These are phyloP conservation scores for Ctenicera cuprea DNA, from an alignment of 2,888 invertebrate genomes.

Conservation along the genomic window DNA sequence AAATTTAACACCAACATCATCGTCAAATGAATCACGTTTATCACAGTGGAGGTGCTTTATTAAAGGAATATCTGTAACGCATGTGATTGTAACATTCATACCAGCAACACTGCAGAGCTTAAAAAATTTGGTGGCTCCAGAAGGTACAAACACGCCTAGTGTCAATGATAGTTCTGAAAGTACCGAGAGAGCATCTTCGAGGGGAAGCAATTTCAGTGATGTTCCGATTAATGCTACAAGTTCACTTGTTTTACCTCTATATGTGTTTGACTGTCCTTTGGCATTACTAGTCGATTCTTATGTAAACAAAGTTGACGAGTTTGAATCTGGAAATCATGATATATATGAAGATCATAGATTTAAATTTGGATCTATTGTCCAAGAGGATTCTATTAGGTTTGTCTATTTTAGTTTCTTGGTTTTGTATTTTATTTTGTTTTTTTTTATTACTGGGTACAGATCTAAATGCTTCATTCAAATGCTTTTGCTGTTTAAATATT, in stretches of 20 bases:
- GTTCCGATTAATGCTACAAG: slow-evolving; percentile 66
- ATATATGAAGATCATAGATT: slow-evolving; percentile 75
- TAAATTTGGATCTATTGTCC: slow-evolving; percentile 69
- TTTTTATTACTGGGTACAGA: no score
- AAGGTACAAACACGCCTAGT: slow-evolving; percentile 61
- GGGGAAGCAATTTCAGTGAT: slow-evolving; percentile 68
- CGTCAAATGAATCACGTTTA: background rate
- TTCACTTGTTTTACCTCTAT: slow-evolving; percentile 74
- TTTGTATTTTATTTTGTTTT: no score
- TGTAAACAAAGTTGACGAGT: slow-evolving; percentile 62
- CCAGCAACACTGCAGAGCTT: slow-evolving; percentile 78
- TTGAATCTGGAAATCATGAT: slow-evolving; percentile 68
- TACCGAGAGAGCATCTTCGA: slow-evolving; percentile 64
- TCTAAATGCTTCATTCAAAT: no score
- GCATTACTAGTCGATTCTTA: slow-evolving; percentile 76
- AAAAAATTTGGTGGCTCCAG: slow-evolving; percentile 61
- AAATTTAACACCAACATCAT: slow-evolving; percentile 6
- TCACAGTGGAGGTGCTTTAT: slow-evolving; percentile 81
- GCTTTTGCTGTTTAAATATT: no score
- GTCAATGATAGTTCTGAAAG: slow-evolving; percentile 62
- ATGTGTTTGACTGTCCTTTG: slow-evolving; percentile 81
- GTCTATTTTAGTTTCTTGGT: slow-evolving; percentile 31
- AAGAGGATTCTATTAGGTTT: slow-evolving; percentile 66
- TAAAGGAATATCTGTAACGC: slow-evolving; percentile 77
- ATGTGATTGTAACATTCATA: slow-evolving; percentile 80